Percentiles rank a stretch among this genome's conserved stretches.
These are phyloP conservation scores for Paramormyrops kingsleyae DNA, from an alignment of 2,113 vertebrate genomes.

Conservation along the genomic window DNA sequence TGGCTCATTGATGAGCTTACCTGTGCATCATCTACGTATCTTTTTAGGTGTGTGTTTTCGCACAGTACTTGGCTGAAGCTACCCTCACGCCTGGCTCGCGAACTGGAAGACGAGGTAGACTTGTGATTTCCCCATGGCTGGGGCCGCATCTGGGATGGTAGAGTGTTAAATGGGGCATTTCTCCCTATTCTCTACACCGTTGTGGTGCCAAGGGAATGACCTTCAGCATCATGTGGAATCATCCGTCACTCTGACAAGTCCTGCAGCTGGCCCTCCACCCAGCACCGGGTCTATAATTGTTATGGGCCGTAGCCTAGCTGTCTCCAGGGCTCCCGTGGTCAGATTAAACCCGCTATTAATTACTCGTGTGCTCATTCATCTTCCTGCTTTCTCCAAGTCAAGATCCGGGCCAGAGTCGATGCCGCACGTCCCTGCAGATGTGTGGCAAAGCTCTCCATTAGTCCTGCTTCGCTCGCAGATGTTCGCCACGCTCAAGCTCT, in stretches of 20 bases:
- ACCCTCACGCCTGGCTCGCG: neutral
- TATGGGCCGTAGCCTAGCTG: neutral
- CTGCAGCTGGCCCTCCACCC: neutral
- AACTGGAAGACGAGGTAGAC: neutral
- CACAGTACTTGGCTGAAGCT: neutral
- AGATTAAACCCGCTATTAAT: constrained; percentile 4
- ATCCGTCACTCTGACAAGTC: neutral
- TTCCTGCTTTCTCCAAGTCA: neutral
- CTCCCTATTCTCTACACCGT: neutral
- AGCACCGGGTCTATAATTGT: neutral
- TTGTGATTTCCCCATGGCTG: neutral
- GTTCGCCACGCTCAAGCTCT: neutral
- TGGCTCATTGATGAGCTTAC: neutral
- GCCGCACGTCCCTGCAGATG: neutral
- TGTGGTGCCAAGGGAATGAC: neutral
- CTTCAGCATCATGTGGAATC: neutral
- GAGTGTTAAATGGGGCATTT: neutral
- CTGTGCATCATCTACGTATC: neutral
- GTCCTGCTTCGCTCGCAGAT: neutral
- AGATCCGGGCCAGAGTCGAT: neutral
- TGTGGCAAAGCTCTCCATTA: neutral
- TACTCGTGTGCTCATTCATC: neutral
- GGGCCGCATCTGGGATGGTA: neutral
- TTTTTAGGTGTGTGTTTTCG: neutral
- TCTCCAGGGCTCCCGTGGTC: neutral